Evolutionary conservation across 2,888 invertebrate genomes (phyloP), one percentile per base, ranked within the genome.

Genomic region (Carterocephalus palaemon): DNA sequence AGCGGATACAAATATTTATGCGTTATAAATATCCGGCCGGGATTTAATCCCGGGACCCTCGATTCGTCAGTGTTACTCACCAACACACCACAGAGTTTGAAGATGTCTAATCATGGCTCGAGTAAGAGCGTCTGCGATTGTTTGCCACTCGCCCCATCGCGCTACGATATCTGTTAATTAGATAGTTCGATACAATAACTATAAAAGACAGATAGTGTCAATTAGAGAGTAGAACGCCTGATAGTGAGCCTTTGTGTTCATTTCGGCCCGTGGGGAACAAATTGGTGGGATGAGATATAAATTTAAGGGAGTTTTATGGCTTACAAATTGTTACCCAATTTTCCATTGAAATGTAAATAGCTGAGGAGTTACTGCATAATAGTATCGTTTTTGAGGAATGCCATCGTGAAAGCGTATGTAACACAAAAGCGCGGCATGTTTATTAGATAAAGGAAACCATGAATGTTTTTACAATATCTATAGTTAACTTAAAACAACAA

Each of bases 131-230:
- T 54, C 60, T 7, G 53, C 68, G 67, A 71, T 74, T 75, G 72
- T 69, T 70, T 56, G 55, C 56, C 66, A 59, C 62, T 65, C 60
- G 60, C 59, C 56, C 61, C 60, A 60, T 62, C 57, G 55, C 59
- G 49, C 59, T 56, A 57, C 61, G 60, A 64, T 70, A 61, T 70
- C 66, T 71, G 68, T 78, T 80, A 79, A 81, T 80, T 78, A 73
- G 69, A 66, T 66, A 62, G 63, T 61, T 63, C 60, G 64, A 72
- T 70, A 70, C 70, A 70, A 74, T 62, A 62, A 70, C 55, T 66
- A 65, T 74, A 70, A 70, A 70, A 50, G 64, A 62, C 56, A 66
- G 75, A 80, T 77, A 75, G 75, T 75, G 72, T 76, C 78, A 80
- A 79, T 82, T 80, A 78, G 70, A 59, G 64, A 53, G 29, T 33